Percentiles rank a stretch among this genome's conserved stretches.
These are phyloP conservation scores for Sebastes cheni DNA, from an alignment of 2,797 vertebrate species.

Conservation along the genomic window DNA sequence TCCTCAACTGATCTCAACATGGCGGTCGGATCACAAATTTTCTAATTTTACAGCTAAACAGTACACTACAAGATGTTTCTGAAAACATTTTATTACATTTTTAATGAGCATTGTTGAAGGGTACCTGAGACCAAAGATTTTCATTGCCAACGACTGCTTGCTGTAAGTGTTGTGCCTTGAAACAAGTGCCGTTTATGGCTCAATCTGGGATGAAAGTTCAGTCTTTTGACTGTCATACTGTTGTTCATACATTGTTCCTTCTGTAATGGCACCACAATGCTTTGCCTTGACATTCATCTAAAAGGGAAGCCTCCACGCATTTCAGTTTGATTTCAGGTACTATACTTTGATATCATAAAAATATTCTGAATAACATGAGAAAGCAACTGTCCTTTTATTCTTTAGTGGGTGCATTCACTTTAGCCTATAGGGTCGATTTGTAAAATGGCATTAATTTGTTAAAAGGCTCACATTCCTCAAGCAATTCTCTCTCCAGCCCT, in stretches of 20 bases:
- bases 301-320: background rate
- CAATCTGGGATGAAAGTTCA: background rate
- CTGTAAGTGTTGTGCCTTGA: no score
- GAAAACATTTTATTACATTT: no score
- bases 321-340: background rate
- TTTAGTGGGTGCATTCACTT: background rate
- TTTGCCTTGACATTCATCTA: background rate
- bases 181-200: background rate
- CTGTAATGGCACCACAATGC: background rate
- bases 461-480: slow-evolving; percentile 49
- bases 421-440: slow-evolving; percentile 18
- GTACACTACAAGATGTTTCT: no score
- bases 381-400: background rate
- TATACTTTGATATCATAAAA: background rate
- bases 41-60: no score
- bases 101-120: no score
- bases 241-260: background rate
- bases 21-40: no score
- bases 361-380: background rate
- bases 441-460: slow-evolving; percentile 55
- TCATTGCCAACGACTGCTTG: no score
- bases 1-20: no score
- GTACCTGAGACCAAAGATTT: no score
- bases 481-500: slow-evolving; percentile 48
- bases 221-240: background rate